Evolutionary conservation across 2,888 invertebrate species (phyloP).

Genomic region (Drosophila melanosoma): DNA sequence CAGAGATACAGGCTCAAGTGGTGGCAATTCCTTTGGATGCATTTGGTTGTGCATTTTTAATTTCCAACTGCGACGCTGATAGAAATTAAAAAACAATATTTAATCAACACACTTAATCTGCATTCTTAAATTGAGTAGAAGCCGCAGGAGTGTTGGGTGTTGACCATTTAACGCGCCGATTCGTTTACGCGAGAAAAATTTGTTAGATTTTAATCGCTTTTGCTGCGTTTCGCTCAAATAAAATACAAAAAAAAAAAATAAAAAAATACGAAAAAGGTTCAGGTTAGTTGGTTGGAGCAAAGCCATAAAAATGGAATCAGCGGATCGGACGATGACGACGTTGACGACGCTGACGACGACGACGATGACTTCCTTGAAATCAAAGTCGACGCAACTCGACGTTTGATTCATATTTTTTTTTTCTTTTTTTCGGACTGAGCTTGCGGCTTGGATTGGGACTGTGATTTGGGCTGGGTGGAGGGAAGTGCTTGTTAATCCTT

Average conservation of each 20-base stretch:
- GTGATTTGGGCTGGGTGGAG: background rate
- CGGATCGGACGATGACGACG: slow-evolving; percentile 53
- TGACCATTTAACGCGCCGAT: slow-evolving; percentile 77
- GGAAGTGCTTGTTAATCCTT: slow-evolving; percentile 75
- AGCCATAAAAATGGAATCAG: slow-evolving; percentile 63
- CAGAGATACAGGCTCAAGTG: slow-evolving; percentile 7
- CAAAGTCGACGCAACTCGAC: slow-evolving; percentile 59
- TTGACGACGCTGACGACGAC: slow-evolving; percentile 44
- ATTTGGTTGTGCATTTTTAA: slow-evolving; percentile 68
- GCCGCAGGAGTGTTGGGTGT: slow-evolving; percentile 65
- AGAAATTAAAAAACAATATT: slow-evolving; percentile 81
- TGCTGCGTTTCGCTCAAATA: slow-evolving; percentile 58
- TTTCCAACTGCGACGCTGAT: slow-evolving; percentile 44
- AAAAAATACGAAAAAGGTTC: slow-evolving; percentile 44
- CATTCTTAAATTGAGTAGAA: slow-evolving; percentile 66
- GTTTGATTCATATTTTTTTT: slow-evolving; percentile 66
- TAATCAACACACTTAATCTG: slow-evolving; percentile 80
- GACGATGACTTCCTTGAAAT: slow-evolving; percentile 75
- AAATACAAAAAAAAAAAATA: background rate
- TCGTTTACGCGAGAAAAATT: slow-evolving; percentile 40
- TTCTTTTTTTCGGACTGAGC: slow-evolving; percentile 20
- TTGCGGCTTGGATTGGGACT: slow-evolving; percentile 15
- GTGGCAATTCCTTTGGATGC: slow-evolving; percentile 56
- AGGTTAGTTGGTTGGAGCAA: slow-evolving; percentile 38
- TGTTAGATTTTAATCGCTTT: slow-evolving; percentile 75